Conservation (phyloP, 2,888 invertebrate genomes). For the Drosophila anomalata region DNA sequence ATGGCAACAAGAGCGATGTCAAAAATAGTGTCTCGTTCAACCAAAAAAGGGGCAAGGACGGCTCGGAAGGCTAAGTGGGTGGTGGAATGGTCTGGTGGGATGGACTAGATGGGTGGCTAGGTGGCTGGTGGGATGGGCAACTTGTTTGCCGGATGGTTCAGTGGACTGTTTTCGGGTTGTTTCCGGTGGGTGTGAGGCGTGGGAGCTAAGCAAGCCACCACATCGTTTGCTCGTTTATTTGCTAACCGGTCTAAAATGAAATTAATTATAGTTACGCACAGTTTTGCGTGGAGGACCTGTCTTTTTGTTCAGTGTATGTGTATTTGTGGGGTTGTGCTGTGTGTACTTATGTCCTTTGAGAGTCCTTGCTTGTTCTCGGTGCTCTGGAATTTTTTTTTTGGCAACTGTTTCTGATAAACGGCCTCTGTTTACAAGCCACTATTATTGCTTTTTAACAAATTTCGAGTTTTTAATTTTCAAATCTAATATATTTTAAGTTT, state of each 20-base stretch:
- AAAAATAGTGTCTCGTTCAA: conserved; percentile 39
- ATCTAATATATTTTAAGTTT: neutral
- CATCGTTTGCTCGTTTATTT: conserved; percentile 78
- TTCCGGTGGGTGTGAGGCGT: neutral
- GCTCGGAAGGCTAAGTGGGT: neutral
- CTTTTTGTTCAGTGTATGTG: neutral
- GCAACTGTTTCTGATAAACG: conserved; percentile 11
- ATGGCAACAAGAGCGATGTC: conserved; percentile 32
- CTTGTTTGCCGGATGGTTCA: conserved; percentile 4
- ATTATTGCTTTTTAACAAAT: neutral
- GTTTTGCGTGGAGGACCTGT: conserved; percentile 50
- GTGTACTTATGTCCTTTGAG: neutral
- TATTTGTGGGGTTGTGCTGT: neutral
- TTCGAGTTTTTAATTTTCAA: neutral
- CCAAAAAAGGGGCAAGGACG: neutral
- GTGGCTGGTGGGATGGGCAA: neutral
- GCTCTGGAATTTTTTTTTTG: neutral
- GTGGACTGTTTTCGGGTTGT: conserved; percentile 19
- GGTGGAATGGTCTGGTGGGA: neutral
- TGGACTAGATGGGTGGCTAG: neutral
- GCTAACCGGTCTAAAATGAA: conserved; percentile 78
- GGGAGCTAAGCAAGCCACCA: conserved; percentile 50
- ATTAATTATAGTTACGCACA: conserved; percentile 77
- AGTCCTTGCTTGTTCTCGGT: neutral
- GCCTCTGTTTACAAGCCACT: conserved; percentile 2